These are phyloP conservation scores for Leistus spinibarbis DNA, from an alignment of 2,888 invertebrate species.

Conservation along the genomic window DNA sequence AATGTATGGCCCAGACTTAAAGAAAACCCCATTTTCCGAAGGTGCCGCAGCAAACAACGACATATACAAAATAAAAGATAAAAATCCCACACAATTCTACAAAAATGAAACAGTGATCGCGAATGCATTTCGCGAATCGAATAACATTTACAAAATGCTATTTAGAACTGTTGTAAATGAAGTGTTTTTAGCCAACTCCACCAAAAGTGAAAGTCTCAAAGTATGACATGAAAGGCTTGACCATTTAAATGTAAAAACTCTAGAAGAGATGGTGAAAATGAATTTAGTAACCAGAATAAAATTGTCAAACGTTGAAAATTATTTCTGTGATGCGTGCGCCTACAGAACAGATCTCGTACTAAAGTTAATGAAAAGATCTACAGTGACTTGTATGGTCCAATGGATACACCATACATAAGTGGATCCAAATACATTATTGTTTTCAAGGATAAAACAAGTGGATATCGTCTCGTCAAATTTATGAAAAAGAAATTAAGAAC, in stretches of 20 bases:
- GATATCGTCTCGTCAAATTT: conserved; percentile 40
- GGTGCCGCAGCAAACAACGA: no score
- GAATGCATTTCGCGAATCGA: no score
- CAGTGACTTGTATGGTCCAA: conserved; percentile 40
- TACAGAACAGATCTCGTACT: conserved; percentile 28
- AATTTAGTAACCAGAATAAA: conserved; percentile 1
- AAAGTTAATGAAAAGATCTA: conserved; percentile 35
- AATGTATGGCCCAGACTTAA: no score
- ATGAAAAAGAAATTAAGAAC: conserved; percentile 42
- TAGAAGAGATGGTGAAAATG: not conserved
- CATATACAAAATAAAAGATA: no score
- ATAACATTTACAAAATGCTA: not conserved
- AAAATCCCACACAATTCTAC: no score
- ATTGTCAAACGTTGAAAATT: not conserved
- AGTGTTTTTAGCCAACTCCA: no score
- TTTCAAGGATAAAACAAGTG: conserved; percentile 41
- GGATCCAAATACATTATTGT: conserved; percentile 39
- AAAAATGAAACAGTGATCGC: no score
- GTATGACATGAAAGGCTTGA: conserved; percentile 7
- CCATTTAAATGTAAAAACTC: not conserved
- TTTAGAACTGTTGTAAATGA: not conserved
- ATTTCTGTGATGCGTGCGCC: conserved; percentile 28
- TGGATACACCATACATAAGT: conserved; percentile 35
- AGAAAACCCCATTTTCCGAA: no score
- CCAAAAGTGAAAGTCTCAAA: not conserved